Base-by-base conservation (phyloP, 2,797 vertebrate genomes). In the Pangasius macronema region DNA sequence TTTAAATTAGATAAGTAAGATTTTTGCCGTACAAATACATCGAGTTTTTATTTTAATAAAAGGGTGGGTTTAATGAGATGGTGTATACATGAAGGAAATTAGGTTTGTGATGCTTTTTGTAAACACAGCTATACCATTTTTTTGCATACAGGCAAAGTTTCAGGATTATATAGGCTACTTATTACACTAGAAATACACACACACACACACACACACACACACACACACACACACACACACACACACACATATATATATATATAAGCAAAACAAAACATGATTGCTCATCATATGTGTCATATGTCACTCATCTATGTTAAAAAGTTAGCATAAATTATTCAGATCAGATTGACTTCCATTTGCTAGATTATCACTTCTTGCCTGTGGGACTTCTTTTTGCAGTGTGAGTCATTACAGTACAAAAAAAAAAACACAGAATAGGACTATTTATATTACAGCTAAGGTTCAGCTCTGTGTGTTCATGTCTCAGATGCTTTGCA, bases 1-100 rank as follows among this genome's bases (percentile, higher is more conserved):
- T 96, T 96, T 95, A 96, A 97, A 96, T 96, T 96, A 96, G 95
- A 96, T 96, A 96, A 96, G 95, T 95, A 95, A 95, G 96, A 95
- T 93, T 92, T 92, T 92, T 53, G 92, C 92, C 89, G 93, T 93
- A 92, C 91, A 90, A 89, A 89, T 81, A 53, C 93, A 85, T 82
- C 39, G 27, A 22, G 70, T 68, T 13, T 76, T 88, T 88, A 55
- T 85, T 70, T 83, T 55, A 79, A 82, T 83, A 46, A 82, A 88
- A 33, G 11, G 63, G 51, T 70, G 16, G 8, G 22, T 72, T 81
- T 86, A 72, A 81, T 86, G 51, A 86, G 81, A 75, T 65, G 51
- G 42, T 75, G 59, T 65, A 75, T 87, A 53, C 70, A 33, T 80
- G 24, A 84, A 68, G 65, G 42, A 83, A 86, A 80, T 80, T 86